phyloP scores from a whole-genome alignment of 1,140 invertebrate species.

The Aricia agestis region DNA sequence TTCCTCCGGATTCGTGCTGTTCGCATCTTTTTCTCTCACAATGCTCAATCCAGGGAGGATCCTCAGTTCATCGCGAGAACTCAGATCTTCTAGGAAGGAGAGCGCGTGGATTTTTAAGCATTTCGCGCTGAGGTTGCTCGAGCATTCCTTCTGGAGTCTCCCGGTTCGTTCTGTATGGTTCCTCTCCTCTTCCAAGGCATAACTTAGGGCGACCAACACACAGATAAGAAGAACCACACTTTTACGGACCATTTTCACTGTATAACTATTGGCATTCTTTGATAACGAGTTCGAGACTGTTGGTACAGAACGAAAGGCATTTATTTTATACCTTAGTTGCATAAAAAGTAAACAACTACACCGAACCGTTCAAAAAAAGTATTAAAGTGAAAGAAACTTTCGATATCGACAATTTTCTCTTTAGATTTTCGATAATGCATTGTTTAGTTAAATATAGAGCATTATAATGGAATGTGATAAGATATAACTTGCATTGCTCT shows the following conservation, averaged over 20 bases:
- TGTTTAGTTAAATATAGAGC: slow-evolving; percentile 37
- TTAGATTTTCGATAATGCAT: slow-evolving; percentile 40
- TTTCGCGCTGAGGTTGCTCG: slow-evolving; percentile 76
- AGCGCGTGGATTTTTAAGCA: slow-evolving; percentile 87
- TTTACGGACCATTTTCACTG: slow-evolving; percentile 54
- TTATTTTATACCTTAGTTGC: slow-evolving; percentile 58
- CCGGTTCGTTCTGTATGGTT: slow-evolving; percentile 51
- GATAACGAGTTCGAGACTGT: neutral
- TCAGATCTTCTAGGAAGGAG: slow-evolving; percentile 83
- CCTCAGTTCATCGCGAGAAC: slow-evolving; percentile 58
- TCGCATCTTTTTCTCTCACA: slow-evolving; percentile 80
- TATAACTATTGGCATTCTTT: neutral
- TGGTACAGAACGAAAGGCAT: slow-evolving; percentile 15
- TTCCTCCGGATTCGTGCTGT: slow-evolving; percentile 78
- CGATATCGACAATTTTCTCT: slow-evolving; percentile 26
- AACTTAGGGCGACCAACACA: slow-evolving; percentile 16
- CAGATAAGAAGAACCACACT: slow-evolving; percentile 43
- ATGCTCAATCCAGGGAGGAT: slow-evolving; percentile 82
- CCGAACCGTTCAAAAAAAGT: slow-evolving; percentile 48
- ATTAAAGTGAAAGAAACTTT: slow-evolving; percentile 50
- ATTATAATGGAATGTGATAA: neutral
- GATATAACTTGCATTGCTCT: too few relatives aligned
- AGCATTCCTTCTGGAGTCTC: slow-evolving; percentile 62
- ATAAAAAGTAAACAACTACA: slow-evolving; percentile 48
- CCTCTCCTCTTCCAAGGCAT: slow-evolving; percentile 34